A percentile compares a stretch with the other conserved stretches of the same genome.
These are phyloP conservation scores for Campoletis sonorensis DNA, from an alignment of 1,140 invertebrate species.

Conservation along the genomic window DNA sequence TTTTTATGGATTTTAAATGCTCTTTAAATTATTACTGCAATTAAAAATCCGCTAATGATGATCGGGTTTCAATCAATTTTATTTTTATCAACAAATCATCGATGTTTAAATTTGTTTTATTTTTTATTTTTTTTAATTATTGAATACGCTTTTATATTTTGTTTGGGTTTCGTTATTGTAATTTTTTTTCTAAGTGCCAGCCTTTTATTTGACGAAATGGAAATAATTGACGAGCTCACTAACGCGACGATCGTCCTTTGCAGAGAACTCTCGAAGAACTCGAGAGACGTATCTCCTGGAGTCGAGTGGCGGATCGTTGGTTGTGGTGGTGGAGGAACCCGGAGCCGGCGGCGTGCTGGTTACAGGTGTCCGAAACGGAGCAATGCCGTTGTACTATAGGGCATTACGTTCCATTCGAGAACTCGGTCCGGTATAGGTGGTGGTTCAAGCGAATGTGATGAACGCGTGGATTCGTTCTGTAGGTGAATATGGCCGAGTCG, in stretches of 20 bases:
- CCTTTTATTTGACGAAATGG: no score
- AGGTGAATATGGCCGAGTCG: conserved; percentile 59
- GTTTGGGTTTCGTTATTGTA: neutral
- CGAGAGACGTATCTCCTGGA: conserved; percentile 38
- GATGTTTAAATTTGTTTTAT: no score
- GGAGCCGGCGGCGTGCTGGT: conserved; percentile 47
- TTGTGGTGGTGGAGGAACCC: conserved; percentile 45
- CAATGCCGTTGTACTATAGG: conserved; percentile 40
- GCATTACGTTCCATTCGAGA: conserved; percentile 39
- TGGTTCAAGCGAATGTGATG: conserved; percentile 40
- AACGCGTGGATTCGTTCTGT: conserved; percentile 59
- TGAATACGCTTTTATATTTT: no score
- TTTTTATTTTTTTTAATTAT: no score
- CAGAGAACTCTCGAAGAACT: conserved; percentile 41
- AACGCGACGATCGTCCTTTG: conserved; percentile 36
- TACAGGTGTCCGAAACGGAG: conserved; percentile 55
- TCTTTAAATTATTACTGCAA: no score
- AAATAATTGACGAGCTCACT: neutral
- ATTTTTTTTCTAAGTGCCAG: no score
- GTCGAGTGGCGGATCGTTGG: conserved; percentile 44
- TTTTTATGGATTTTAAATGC: no score
- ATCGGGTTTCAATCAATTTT: no score
- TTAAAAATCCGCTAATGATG: no score
- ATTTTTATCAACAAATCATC: no score
- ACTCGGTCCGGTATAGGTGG: conserved; percentile 31